Percentiles rank a stretch among this genome's conserved stretches.
phyloP scores from a whole-genome alignment of 2,797 vertebrate species.

The Schizopygopsis pylzovi region DNA sequence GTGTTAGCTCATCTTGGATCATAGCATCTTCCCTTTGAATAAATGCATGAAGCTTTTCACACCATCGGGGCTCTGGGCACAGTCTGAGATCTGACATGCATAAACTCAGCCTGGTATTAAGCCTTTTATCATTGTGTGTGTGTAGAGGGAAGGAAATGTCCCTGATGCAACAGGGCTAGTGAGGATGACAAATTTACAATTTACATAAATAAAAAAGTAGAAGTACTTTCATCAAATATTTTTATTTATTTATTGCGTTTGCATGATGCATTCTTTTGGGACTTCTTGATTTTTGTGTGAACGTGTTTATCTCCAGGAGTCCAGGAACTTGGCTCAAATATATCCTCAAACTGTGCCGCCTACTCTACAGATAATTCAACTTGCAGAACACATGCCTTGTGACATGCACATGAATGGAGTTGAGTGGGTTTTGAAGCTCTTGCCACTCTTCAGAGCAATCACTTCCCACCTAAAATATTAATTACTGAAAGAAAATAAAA shows the following conservation, averaged over 20 bases:
- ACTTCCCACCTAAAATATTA: not conserved
- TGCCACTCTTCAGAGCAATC: not conserved
- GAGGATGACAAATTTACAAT: not conserved
- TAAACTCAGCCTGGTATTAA: not conserved
- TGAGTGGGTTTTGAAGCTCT: not conserved
- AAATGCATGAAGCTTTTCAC: slow-evolving; percentile 28
- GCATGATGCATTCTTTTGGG: not conserved
- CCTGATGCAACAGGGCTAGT: not conserved
- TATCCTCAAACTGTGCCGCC: slow-evolving; percentile 8
- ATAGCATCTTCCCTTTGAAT: slow-evolving; percentile 26
- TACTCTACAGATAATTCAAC: not conserved
- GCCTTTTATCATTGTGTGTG: not conserved
- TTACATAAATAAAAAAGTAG: not conserved
- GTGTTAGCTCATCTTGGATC: slow-evolving; percentile 12
- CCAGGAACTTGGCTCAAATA: slow-evolving; percentile 6
- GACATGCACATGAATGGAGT: not conserved
- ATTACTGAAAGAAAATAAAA: not conserved
- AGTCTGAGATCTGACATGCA: slow-evolving; percentile 11
- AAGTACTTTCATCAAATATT: not conserved
- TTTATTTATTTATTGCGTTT: not conserved
- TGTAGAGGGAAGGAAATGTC: not conserved
- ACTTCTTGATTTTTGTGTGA: not conserved
- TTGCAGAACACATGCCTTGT: not conserved
- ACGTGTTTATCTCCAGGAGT: not conserved
- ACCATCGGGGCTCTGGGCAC: not conserved